Conservation (phyloP, 2,113 vertebrate species). For the Rattus rattus region DNA sequence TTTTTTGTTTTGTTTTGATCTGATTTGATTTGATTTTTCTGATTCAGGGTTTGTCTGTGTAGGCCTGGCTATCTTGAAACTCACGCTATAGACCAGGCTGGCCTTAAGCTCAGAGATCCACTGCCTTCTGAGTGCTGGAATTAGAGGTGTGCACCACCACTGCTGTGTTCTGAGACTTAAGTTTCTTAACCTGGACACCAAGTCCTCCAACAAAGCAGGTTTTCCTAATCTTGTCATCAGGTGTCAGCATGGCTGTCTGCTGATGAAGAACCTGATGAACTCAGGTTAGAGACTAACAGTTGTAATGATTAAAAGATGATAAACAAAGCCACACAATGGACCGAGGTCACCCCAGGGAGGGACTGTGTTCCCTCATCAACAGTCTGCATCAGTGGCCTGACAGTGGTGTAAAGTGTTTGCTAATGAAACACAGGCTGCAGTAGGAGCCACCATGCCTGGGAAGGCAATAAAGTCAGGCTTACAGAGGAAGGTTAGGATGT, state of each 20-base stretch:
- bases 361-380: slow-evolving; percentile 23
- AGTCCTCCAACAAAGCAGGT: not conserved
- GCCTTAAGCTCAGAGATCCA: not conserved
- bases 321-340: slow-evolving; percentile 40
- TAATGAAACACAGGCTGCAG: slow-evolving; percentile 58
- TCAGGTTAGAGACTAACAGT: slow-evolving; percentile 54
- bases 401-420: slow-evolving; percentile 54
- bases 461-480: not conserved
- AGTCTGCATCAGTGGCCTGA: slow-evolving; percentile 48
- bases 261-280: slow-evolving; percentile 58
- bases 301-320: slow-evolving; percentile 26
- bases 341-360: slow-evolving; percentile 25
- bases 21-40: not conserved
- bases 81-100: not conserved
- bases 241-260: not conserved
- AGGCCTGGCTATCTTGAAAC: not conserved
- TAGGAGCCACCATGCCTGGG: not conserved
- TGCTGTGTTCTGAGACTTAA: not conserved
- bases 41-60: not conserved
- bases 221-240: slow-evolving; percentile 6
- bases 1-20: not conserved
- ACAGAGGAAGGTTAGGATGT: slow-evolving; percentile 49
- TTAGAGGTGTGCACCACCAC: not conserved
- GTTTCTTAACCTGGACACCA: not conserved
- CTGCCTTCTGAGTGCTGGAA: not conserved